Conservation (phyloP, 2,113 vertebrate genomes). For the Otolemur garnettii region DNA sequence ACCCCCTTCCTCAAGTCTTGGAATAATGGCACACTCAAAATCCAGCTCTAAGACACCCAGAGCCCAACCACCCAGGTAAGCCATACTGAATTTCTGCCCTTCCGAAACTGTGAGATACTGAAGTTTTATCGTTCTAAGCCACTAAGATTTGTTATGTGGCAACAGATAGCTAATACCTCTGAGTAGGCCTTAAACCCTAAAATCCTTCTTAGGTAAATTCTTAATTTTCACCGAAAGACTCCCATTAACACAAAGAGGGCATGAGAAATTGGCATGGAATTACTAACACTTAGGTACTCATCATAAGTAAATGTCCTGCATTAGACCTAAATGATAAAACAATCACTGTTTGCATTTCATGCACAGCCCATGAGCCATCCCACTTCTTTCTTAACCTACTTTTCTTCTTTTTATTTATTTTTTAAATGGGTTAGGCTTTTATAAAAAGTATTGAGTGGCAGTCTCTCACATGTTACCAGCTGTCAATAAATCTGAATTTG, state of each 20-base stretch:
- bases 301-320: not conserved
- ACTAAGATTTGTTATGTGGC: not conserved
- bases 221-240: not conserved
- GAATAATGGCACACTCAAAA: rapidly evolving
- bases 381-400: not conserved
- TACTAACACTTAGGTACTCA: rapidly evolving
- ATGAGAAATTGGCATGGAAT: not conserved
- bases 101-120: not conserved
- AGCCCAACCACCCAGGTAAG: too few relatives aligned
- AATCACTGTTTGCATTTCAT: not conserved
- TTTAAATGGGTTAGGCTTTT: not conserved
- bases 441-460: not conserved
- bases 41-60: not conserved
- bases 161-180: not conserved
- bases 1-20: rapidly evolving
- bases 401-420: not conserved
- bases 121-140: not conserved
- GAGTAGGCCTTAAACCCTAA: not conserved
- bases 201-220: not conserved
- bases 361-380: not conserved
- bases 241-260: not conserved
- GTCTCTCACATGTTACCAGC: not conserved
- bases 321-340: rapidly evolving
- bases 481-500: not conserved
- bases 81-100: not conserved